phyloP scores from a whole-genome alignment of 2,113 vertebrate genomes.

The Glaucidium brasilianum region DNA sequence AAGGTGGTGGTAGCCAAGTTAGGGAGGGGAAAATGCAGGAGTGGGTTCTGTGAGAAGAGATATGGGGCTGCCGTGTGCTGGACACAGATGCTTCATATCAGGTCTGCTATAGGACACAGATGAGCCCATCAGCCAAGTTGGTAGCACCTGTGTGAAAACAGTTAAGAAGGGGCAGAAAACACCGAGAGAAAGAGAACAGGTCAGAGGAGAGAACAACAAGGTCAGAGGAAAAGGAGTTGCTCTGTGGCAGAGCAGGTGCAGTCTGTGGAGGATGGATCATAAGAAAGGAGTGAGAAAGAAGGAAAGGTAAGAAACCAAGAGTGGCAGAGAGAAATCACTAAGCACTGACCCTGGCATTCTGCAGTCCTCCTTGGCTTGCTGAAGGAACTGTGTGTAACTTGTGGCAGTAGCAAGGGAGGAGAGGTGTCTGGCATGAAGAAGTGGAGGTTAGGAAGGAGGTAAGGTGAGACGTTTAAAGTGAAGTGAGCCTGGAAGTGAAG shows the following conservation, averaged over 20 bases:
- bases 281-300: background rate
- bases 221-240: background rate
- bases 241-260: background rate
- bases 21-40: background rate
- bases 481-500: background rate
- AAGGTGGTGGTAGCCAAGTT: background rate
- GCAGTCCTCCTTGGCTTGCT: fast-evolving
- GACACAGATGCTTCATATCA: background rate
- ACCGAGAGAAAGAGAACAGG: background rate
- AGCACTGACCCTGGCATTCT: background rate
- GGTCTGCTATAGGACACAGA: background rate
- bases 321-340: background rate
- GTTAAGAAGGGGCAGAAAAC: background rate
- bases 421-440: background rate
- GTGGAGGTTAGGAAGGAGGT: background rate
- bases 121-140: background rate
- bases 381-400: background rate
- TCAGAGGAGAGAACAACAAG: background rate
- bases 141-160: background rate
- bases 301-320: background rate
- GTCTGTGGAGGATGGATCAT: background rate
- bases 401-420: background rate
- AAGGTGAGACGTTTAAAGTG: background rate
- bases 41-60: background rate
- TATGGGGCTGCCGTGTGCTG: background rate